Base-by-base conservation (phyloP, 53 echinoderm and acorn worm species). In the Actinopyga echinites region DNA sequence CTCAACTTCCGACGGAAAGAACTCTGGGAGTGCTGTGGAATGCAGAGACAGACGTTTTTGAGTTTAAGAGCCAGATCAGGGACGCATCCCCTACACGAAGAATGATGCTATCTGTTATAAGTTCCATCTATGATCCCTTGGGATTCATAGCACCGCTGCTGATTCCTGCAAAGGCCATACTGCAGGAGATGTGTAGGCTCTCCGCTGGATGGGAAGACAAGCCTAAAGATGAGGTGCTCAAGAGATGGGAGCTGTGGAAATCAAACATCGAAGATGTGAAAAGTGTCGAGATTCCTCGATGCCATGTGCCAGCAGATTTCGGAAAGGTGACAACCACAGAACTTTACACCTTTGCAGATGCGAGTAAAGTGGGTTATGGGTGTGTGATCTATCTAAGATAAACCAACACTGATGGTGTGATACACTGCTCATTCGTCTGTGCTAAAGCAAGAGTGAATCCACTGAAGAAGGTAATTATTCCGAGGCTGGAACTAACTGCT, bases 21-120 rank as follows among this genome's bases (percentile, higher is more conserved):
- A 90, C 88, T 0, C 66, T 93, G 24, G 90, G 93, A 20, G 86
- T 90, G 22, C 86, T 90, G 61, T 93, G 93, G 90, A 75, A 89
- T 65, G 57, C 82, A 30, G 86, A 89, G 69, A 82, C 83, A 19
- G 93, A 92, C 58, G 55, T 64, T 56, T 93, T 93, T 65, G 66
- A 78, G 23, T 93, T 93, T 79, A 56, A 90, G 24, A 88, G 84
- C n/a, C 17, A 84, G 67, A 30, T 88, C 5, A 45, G 37, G 28
- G 74, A 82, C 13, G 21, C 21, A 36, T 26, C 44, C 33, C 6
- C 73, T 6, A 89, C 74, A 0, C 52, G 85, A 6, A 89, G 89
- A 73, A 69, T 71, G 23, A 81, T 89, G 42, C 75, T 89, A 8
- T 89, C 89, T 19, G 52, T 73, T 19, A 53, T 90, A 0, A 86